Base-by-base conservation (phyloP, 2,888 invertebrate species). In the Ellobium chinense region DNA sequence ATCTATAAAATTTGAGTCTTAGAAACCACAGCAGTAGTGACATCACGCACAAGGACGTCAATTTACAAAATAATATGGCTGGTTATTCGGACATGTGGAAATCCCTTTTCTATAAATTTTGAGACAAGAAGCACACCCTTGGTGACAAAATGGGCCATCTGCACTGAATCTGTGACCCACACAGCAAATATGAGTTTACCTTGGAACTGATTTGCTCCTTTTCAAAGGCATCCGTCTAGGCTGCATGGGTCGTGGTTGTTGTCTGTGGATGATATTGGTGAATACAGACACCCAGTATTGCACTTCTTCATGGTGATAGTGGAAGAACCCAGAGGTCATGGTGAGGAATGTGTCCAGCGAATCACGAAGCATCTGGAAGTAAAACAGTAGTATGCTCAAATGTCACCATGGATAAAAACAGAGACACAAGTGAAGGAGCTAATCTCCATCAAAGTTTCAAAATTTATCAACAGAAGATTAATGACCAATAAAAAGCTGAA, bases 271-370 rank as follows among this genome's bases (percentile, higher is more conserved):
- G 1, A 79, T 76, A 27, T 72, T 79, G 36, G 75, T 62, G 37
- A 90, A 82, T 14, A 91, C 87, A 12, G 87, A 79, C 0, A 86
- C 81, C 91, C 91, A 91, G 84, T 91, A 91, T 74, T 90, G 89
- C 46, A 91, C 86, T 80, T 91, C 91, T 58, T 91, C 91, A 74
- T 91, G 91, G 76, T 91, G 91, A 75, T 91, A 91, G 75, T 91
- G 89, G 78, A 91, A 88, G 81, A 88, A 89, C 7, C 85, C 87
- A 36, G 85, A 85, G 63, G 85, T 83, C 7, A 88, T 70, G 2
- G 78, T 77, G 12, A 83, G 81, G 63, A 83, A 85, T 63, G 86
- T 74, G 24, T 85, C 83, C 7, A 87, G 73, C 21, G 84, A 83
- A 36, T 87, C 87, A 18, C 81, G 69, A 12, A 84, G 80, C 18